Conservation (phyloP, 1,140 invertebrate species). For the Brachionus plicatilis region DNA sequence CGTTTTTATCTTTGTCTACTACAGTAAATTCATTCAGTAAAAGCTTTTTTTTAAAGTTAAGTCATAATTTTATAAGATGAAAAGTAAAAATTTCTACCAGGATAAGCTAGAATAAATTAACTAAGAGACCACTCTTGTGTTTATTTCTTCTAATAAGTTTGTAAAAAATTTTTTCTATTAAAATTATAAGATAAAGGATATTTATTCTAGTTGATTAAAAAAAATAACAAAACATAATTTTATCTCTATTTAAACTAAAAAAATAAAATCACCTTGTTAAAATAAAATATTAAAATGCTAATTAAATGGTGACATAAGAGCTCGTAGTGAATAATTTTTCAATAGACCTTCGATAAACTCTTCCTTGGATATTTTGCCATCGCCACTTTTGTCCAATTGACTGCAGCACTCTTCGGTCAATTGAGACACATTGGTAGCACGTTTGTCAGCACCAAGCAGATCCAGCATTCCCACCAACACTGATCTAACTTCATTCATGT, state of each 20-base stretch:
- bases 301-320: conserved; percentile 33
- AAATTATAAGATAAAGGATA: no score
- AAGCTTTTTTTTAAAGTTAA: no score
- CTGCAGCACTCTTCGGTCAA: neutral
- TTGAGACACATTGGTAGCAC: neutral
- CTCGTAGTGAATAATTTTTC: neutral
- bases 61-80: no score
- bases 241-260: neutral
- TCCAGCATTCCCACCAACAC: conserved; percentile 34
- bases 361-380: conserved; percentile 22
- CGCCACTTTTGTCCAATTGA: neutral
- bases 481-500: neutral
- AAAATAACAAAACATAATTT: no score
- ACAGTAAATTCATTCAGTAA: no score
- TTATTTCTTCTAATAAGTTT: no score
- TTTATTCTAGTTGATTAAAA: no score
- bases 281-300: neutral
- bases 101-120: no score
- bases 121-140: no score
- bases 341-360: conserved; percentile 22
- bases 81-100: no score
- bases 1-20: no score
- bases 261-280: neutral
- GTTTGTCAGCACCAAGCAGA: conserved; percentile 6
- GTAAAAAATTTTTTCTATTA: no score